Conservation (phyloP, 2,113 vertebrate species). For the Halcyon malimbica region DNA sequence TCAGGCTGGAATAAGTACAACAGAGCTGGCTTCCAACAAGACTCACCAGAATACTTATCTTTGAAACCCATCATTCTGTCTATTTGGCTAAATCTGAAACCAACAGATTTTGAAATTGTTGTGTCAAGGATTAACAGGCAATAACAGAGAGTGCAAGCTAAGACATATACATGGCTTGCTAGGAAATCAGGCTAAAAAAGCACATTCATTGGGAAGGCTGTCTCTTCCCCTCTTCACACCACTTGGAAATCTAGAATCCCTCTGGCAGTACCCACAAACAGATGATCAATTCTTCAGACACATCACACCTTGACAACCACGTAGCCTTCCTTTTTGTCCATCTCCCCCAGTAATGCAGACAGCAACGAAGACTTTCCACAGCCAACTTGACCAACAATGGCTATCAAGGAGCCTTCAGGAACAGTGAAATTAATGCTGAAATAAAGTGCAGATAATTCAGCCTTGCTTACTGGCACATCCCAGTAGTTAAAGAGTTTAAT, state of each 20-base stretch:
- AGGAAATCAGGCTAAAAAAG: neutral
- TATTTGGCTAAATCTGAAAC: neutral
- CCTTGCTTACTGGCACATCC: neutral
- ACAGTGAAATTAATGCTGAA: slow-evolving; percentile 86
- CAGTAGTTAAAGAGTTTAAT: neutral
- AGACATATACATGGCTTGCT: neutral
- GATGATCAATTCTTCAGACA: neutral
- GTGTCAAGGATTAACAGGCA: neutral
- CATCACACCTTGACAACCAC: slow-evolving; percentile 86
- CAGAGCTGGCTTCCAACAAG: neutral
- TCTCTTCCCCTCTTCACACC: neutral
- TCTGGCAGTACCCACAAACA: neutral
- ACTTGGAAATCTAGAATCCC: neutral
- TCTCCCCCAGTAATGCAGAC: slow-evolving; percentile 92
- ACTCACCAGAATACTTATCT: neutral
- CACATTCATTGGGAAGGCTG: neutral
- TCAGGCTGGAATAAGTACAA: neutral
- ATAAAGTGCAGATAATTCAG: slow-evolving; percentile 4
- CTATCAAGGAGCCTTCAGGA: slow-evolving; percentile 89
- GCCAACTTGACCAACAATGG: slow-evolving; percentile 93
- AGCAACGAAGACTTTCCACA: slow-evolving; percentile 94
- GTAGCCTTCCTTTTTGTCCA: slow-evolving; percentile 89
- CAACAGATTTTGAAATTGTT: neutral
- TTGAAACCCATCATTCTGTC: neutral
- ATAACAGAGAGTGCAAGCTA: neutral